phyloP scores from a whole-genome alignment of 2,888 invertebrate genomes.

The Polydrusus cervinus region DNA sequence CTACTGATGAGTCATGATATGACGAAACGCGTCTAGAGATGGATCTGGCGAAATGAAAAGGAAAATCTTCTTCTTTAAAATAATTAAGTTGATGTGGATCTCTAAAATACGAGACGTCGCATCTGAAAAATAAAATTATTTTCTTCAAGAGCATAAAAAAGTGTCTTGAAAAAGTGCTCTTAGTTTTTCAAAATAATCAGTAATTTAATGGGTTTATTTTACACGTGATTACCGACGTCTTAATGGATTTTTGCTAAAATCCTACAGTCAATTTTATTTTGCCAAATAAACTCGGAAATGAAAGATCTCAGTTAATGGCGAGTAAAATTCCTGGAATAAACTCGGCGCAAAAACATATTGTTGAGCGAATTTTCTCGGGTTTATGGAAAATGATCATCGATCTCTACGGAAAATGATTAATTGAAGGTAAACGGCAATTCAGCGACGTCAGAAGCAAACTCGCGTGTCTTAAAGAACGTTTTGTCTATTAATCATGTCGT shows the following conservation, averaged over 20 bases:
- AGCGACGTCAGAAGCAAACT: slow-evolving; percentile 51
- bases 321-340: slow-evolving; percentile 41
- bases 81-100: no score
- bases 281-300: slow-evolving; percentile 16
- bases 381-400: slow-evolving; percentile 48
- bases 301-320: slow-evolving; percentile 42
- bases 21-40: no score
- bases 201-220: no score
- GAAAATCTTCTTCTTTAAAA: no score
- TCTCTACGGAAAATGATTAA: slow-evolving; percentile 48
- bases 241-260: not conserved
- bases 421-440: slow-evolving; percentile 52
- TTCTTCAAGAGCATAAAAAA: no score
- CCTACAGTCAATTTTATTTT: not conserved
- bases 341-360: slow-evolving; percentile 43
- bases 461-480: slow-evolving; percentile 43
- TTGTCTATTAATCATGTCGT: slow-evolving; percentile 44
- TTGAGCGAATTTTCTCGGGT: slow-evolving; percentile 49
- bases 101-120: no score
- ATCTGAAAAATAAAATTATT: no score
- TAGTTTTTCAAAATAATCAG: no score
- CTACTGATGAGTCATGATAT: no score
- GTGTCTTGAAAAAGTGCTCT: no score
- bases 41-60: no score
- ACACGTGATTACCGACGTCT: no score